Conservation (phyloP, 2,888 invertebrate genomes). For the Meandrusa payeni region DNA sequence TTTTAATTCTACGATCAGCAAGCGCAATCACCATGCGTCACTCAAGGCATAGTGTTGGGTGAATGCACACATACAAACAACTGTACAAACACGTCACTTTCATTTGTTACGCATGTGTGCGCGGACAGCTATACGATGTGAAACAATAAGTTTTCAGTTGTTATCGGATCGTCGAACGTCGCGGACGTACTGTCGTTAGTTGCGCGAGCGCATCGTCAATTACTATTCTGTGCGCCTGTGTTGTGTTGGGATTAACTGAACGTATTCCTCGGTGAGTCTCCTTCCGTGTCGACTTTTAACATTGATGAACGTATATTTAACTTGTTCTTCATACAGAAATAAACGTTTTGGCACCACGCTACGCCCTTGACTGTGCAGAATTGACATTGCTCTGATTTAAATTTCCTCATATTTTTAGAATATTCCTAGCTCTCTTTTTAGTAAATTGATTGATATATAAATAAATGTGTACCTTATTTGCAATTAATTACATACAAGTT, state of each 20-base stretch:
- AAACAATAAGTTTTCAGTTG: constrained; percentile 52
- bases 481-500: background rate
- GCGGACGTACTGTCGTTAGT: constrained; percentile 40
- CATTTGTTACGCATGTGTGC: constrained; percentile 43
- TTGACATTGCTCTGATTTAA: constrained; percentile 32
- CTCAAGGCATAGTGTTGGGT: constrained; percentile 37
- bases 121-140: constrained; percentile 39
- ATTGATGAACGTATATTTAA: constrained; percentile 49
- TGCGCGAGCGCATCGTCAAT: constrained; percentile 37
- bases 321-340: constrained; percentile 52
- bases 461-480: background rate
- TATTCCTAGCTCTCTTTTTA: constrained; percentile 6
- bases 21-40: constrained; percentile 43
- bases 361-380: constrained; percentile 48
- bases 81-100: constrained; percentile 45
- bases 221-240: constrained; percentile 43
- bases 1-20: constrained; percentile 31
- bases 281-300: constrained; percentile 35
- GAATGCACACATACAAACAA: constrained; percentile 39
- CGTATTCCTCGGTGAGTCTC: constrained; percentile 57
- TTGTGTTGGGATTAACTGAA: constrained; percentile 54
- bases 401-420: constrained; percentile 31
- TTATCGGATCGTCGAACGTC: constrained; percentile 43
- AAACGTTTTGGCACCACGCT: constrained; percentile 61
- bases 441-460: constrained; percentile 7